These are phyloP conservation scores for Tokudaia tokunoshimensis DNA, from an alignment of 2,797 vertebrate genomes.

Conservation along the genomic window DNA sequence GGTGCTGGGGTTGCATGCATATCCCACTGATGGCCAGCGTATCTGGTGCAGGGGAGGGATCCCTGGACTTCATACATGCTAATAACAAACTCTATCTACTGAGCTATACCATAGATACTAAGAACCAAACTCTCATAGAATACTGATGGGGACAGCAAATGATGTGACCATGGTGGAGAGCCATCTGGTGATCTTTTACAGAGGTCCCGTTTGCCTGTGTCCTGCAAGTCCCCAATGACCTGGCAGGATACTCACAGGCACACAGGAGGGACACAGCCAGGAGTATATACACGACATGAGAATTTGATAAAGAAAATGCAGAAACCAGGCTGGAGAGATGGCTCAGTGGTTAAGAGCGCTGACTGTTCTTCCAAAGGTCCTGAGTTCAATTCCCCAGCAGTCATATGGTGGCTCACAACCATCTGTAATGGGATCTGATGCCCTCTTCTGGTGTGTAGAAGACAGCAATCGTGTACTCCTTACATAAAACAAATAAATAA, in stretches of 20 bases:
- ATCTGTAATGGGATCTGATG: too few species aligned
- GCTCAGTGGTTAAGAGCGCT: too few species aligned
- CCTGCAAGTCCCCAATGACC: rapidly evolving
- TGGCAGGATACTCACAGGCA: rapidly evolving
- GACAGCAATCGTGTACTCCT: too few species aligned
- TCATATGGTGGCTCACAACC: too few species aligned
- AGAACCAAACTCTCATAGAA: not conserved
- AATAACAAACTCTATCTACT: not conserved
- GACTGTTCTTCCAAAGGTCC: too few species aligned
- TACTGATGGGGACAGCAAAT: too few species aligned
- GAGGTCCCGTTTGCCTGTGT: too few species aligned
- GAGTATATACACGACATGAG: rapidly evolving
- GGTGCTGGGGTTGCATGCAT: not conserved
- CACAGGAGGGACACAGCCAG: rapidly evolving
- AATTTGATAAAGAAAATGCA: not conserved
- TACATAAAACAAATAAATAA: too few species aligned
- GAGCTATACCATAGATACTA: too few species aligned
- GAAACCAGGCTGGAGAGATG: not conserved
- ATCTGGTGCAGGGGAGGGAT: too few species aligned
- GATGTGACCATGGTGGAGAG: not conserved
- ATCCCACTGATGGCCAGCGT: not conserved
- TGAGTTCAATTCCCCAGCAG: too few species aligned
- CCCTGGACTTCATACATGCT: not conserved
- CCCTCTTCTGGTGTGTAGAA: too few species aligned
- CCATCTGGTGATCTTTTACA: not conserved